Evolutionary conservation across 2,888 invertebrate species (phyloP), one percentile per base, ranked within the genome.

Genomic region (Gerosis bhagava): DNA sequence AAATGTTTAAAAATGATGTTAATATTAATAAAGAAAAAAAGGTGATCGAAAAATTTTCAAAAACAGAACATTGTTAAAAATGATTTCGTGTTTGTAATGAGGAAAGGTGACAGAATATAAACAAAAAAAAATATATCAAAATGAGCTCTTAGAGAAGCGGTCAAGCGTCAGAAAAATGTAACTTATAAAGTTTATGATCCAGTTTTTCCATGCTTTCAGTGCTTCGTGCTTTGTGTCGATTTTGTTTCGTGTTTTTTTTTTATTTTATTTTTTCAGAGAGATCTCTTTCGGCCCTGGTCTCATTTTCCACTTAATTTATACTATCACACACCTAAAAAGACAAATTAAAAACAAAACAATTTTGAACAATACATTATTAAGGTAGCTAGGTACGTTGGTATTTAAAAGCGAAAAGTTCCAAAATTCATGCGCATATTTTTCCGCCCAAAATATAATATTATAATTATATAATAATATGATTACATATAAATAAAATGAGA

Each of bases 211-310:
- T 83, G 82, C 80, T 73, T 70, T n/a, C n/a, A 67, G 78, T 81
- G 80, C 74, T 58, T 58, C 68, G 72, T 75, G 75, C 67, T 58
- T 63, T 11, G 37, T 39, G 46, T 46, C 31, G 26, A 17, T 19
- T 19, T 46, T 32, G 45, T 32, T 45, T 37, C 46, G 73, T 77
- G 73, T 73, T 65, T 65, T 68, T 70, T 67, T 78, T n/a, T n/a
- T n/a, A n/a, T n/a, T n/a, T n/a, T n/a, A n/a, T n/a, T n/a, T n/a
- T n/a, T n/a, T n/a, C n/a, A n/a, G 67, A 50, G 56, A 62, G 76
- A 78, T 86, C 84, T 87, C 87, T 87, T 87, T 87, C 87, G 86
- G 86, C 87, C 87, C 87, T 87, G 87, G 86, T 87, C 66, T 67
- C 81, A 82, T 83, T 83, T 84, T 83, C 70, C 73, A 63, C 62